Percentiles rank a stretch among this genome's conserved stretches.
Evolutionary conservation across 2,797 vertebrate genomes (phyloP).

Genomic region (Phrynocephalus vlangalii): DNA sequence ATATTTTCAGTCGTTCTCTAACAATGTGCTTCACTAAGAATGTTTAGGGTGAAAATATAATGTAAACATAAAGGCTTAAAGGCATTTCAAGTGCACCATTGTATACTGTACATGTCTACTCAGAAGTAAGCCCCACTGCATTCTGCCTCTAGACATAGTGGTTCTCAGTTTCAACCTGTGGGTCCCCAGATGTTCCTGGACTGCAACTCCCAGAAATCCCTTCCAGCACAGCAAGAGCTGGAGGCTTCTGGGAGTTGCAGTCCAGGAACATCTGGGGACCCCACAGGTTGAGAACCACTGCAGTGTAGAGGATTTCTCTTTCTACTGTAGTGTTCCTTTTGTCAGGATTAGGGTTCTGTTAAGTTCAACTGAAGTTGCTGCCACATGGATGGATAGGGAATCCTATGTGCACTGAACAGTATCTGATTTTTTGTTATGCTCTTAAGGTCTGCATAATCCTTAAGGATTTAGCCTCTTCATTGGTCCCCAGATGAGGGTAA

Average conservation of each 20-base stretch:
- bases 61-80: background rate
- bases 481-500: background rate
- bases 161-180: too few relatives aligned
- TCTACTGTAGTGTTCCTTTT: background rate
- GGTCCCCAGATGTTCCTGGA: too few relatives aligned
- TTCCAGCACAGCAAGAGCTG: too few relatives aligned
- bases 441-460: slow-evolving; percentile 4
- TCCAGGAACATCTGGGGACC: too few relatives aligned
- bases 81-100: background rate
- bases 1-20: background rate
- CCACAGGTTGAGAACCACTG: too few relatives aligned
- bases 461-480: background rate
- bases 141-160: background rate
- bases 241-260: too few relatives aligned
- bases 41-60: background rate
- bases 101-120: background rate
- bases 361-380: background rate
- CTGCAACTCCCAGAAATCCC: too few relatives aligned
- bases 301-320: background rate
- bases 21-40: background rate
- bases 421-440: background rate
- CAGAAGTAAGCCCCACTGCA: background rate
- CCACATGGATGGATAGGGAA: too few relatives aligned
- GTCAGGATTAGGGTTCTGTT: background rate
- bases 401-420: background rate